Evolutionary conservation across 2,888 invertebrate genomes (phyloP).

Genomic region (Melanostoma mellinum): DNA sequence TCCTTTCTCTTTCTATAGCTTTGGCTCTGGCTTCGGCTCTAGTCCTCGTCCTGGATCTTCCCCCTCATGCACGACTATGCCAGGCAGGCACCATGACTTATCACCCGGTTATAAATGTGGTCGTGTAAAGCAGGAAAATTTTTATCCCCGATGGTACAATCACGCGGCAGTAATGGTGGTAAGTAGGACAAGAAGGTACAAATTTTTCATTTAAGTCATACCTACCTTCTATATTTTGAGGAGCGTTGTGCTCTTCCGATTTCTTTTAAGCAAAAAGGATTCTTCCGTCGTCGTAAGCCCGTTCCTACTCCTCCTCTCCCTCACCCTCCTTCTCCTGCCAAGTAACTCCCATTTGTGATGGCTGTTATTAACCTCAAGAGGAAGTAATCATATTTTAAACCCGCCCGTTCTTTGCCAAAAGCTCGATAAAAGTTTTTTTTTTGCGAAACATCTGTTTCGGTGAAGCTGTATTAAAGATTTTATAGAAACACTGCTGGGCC

Average conservation of each 20-base stretch:
- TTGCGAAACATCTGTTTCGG: slow-evolving; percentile 30
- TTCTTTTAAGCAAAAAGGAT: slow-evolving; percentile 21
- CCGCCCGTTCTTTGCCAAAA: neutral
- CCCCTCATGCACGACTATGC: neutral
- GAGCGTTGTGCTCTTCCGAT: slow-evolving; percentile 1
- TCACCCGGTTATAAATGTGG: slow-evolving; percentile 53
- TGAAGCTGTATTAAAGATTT: slow-evolving; percentile 13
- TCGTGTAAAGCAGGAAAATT: slow-evolving; percentile 35
- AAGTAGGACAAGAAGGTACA: slow-evolving; percentile 38
- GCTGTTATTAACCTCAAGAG: slow-evolving; percentile 60
- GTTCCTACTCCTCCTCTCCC: slow-evolving; percentile 10
- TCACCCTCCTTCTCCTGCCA: slow-evolving; percentile 9
- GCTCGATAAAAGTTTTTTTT: slow-evolving; percentile 6
- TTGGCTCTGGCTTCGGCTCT: neutral
- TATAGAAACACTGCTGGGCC: slow-evolving; percentile 2
- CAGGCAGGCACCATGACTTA: slow-evolving; percentile 38
- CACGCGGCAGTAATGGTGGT: slow-evolving; percentile 33
- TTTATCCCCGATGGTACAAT: slow-evolving; percentile 56
- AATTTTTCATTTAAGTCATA: slow-evolving; percentile 22
- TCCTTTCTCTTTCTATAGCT: neutral
- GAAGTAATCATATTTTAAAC: slow-evolving; percentile 51
- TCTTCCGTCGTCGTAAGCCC: neutral
- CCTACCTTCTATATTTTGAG: slow-evolving; percentile 3
- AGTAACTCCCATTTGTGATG: neutral
- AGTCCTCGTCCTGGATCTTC: neutral